Base-by-base conservation (phyloP, 2,113 vertebrate genomes). In the Burhinus oedicnemus region DNA sequence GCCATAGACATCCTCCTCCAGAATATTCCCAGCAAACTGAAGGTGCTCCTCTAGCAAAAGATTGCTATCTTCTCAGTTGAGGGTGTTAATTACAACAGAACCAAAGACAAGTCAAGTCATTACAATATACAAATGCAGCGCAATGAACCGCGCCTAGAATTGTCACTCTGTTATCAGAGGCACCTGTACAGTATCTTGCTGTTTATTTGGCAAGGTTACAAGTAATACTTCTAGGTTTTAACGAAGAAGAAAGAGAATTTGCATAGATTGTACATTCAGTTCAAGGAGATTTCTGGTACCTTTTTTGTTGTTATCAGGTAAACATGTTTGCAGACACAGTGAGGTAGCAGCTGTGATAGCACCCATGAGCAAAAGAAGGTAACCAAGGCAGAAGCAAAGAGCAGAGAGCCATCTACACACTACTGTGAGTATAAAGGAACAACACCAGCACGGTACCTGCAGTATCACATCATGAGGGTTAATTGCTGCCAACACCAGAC, bases 211-310 rank as follows among this genome's bases (percentile, higher is more conserved):
- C 98, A 98, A 98, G 97, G 91, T 98, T 77, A 97, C 83, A 93
- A 97, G 82, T 93, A 98, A 97, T 89, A 97, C 95, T 97, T 97
- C 74, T 90, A 96, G 87, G 87, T 92, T 97, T 95, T 90, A 97
- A 94, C 72, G 93, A 93, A 96, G 92, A 66, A 97, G 70, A 95
- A 90, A 96, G 84, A 97, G 95, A 94, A 89, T 97, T 98, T 99
- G 98, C 98, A 99, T 99, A 99, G 98, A 98, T 98, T 96, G 94
- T 98, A 98, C 98, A 98, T 98, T 98, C 98, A 98, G 97, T 97
- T 98, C 95, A 90, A 98, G 97, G 96, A 95, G 93, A 94, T 65
- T 78, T 95, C 91, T 80, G 95, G 97, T 96, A 97, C 91, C 91
- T 94, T 86, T 86, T 70, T 71, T 89, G 92, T 92, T 94, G 84